phyloP scores from a whole-genome alignment of 2,113 vertebrate species.

The Syngnathus typhle region DNA sequence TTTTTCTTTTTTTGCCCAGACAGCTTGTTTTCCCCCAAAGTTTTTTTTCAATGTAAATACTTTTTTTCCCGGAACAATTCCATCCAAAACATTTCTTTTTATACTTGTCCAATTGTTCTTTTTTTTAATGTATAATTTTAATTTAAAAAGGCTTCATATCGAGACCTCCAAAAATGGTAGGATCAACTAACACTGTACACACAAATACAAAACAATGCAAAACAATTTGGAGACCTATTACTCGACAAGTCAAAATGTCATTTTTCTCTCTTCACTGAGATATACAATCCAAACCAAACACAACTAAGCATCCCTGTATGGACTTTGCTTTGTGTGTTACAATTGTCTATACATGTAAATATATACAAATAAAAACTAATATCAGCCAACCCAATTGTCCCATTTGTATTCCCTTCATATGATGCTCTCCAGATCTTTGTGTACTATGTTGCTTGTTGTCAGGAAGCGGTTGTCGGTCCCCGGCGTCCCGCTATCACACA shows the following conservation, averaged over 20 bases:
- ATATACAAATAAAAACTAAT: not conserved
- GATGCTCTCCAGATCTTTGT: slow-evolving; percentile 27
- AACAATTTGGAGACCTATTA: not conserved
- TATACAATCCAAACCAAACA: not conserved
- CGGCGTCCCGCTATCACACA: not conserved
- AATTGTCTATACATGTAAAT: not conserved
- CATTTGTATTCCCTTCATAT: slow-evolving; percentile 11
- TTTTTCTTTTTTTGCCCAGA: not conserved
- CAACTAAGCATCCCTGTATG: not conserved
- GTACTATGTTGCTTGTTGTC: slow-evolving; percentile 3
- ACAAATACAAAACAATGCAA: not conserved
- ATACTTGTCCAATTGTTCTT: not conserved
- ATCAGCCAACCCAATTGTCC: not conserved
- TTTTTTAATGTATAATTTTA: not conserved
- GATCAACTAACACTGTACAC: not conserved
- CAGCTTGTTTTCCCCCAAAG: no score
- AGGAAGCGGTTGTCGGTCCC: slow-evolving; percentile 14
- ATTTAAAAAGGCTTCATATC: not conserved
- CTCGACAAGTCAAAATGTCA: not conserved
- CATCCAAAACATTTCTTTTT: no score
- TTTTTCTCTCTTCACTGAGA: not conserved
- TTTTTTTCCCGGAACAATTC: not conserved
- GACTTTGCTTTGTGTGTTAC: not conserved
- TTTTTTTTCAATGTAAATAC: not conserved
- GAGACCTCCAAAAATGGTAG: not conserved